Percentiles rank a stretch among this genome's conserved stretches.
Conservation (phyloP, 2,113 vertebrate genomes). For the Passerina amoena region DNA sequence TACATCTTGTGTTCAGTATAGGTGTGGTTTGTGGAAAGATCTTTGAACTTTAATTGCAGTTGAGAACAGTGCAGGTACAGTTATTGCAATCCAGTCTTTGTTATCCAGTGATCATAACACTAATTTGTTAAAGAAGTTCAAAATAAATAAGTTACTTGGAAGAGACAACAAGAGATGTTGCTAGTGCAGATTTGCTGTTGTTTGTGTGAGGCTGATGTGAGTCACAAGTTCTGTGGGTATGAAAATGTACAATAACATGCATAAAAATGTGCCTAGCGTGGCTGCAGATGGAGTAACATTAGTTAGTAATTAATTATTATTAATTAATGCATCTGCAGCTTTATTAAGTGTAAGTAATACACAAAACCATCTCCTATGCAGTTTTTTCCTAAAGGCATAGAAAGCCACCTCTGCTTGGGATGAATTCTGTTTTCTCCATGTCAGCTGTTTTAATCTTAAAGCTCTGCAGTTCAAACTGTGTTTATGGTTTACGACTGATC, state of each 20-base stretch:
- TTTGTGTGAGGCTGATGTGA: neutral
- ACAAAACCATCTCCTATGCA: neutral
- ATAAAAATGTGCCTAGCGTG: neutral
- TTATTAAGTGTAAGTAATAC: neutral
- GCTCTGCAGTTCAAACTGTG: neutral
- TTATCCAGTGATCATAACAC: neutral
- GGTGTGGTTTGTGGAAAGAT: neutral
- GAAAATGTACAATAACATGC: neutral
- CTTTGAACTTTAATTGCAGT: neutral
- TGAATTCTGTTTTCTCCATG: neutral
- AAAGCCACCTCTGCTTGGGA: neutral
- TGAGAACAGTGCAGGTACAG: neutral
- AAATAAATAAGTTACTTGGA: neutral
- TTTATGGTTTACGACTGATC: neutral
- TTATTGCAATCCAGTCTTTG: neutral
- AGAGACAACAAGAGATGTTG: rapidly evolving
- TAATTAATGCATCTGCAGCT: neutral
- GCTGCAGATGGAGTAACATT: neutral
- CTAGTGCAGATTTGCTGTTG: neutral
- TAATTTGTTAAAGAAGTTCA: neutral
- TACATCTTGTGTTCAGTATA: neutral
- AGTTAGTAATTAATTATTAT: neutral
- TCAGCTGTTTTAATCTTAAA: neutral
- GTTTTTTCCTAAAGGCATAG: neutral
- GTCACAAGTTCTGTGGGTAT: neutral